Evolutionary conservation across 23 tunicate genomes (phyloP).

Genomic region (Styela clava): DNA sequence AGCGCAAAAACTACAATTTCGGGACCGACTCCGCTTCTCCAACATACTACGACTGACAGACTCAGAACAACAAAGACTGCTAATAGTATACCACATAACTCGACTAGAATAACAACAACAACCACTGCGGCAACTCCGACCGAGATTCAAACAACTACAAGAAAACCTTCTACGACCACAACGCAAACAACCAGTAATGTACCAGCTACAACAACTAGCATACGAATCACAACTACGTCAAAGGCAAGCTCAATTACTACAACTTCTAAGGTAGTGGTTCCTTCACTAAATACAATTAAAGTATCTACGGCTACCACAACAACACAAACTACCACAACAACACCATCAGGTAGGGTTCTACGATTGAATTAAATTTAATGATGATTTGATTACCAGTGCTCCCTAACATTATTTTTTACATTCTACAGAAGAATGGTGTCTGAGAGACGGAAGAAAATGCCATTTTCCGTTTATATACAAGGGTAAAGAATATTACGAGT

Average conservation of each 20-base stretch:
- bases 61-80: neutral
- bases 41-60: neutral
- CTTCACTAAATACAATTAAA: too few relatives aligned
- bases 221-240: constrained; percentile 19
- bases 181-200: neutral
- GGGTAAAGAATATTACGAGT: constrained; percentile 2
- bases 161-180: constrained; percentile 8
- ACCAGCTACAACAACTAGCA: constrained; percentile 27
- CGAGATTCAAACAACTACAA: constrained; percentile 1
- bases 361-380: too few relatives aligned
- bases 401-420: too few relatives aligned
- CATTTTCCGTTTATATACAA: constrained; percentile 20
- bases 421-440: neutral
- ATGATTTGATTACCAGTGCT: too few relatives aligned
- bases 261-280: neutral
- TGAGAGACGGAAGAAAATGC: neutral
- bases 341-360: too few relatives aligned
- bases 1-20: neutral
- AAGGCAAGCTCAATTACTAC: constrained; percentile 1
- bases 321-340: neutral
- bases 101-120: constrained; percentile 26
- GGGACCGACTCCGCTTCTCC: neutral
- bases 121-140: constrained; percentile 16
- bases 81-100: neutral
- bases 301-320: neutral